These are phyloP conservation scores for Machimus atricapillus DNA, from an alignment of 2,888 invertebrate species.

Conservation along the genomic window DNA sequence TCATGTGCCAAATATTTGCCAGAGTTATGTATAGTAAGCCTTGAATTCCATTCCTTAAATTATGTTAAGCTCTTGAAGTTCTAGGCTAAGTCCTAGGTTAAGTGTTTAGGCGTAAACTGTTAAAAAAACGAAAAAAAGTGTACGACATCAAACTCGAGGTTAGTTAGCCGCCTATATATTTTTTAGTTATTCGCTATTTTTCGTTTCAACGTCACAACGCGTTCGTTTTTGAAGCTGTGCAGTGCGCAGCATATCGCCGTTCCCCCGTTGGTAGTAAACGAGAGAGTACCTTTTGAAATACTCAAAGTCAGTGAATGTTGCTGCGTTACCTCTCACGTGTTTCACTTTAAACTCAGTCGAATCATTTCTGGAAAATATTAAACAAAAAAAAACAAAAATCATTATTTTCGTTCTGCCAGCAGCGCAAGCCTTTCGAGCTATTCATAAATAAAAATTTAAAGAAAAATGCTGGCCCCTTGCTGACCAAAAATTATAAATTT, in stretches of 20 bases:
- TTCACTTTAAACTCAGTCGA: not conserved
- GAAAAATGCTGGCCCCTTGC: not conserved
- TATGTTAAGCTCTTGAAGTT: slow-evolving; percentile 2
- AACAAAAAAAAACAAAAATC: not conserved
- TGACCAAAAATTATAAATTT: not conserved
- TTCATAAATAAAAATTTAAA: not conserved
- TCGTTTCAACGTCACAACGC: not conserved
- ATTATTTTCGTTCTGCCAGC: not conserved
- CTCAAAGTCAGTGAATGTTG: slow-evolving; percentile 5
- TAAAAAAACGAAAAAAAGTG: not conserved
- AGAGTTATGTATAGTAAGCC: not conserved
- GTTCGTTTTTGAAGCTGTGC: not conserved
- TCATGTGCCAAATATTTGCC: not conserved
- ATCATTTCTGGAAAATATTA: not conserved
- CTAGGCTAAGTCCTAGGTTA: not conserved
- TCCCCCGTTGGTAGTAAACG: not conserved
- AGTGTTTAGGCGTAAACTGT: slow-evolving; percentile 8
- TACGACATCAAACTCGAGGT: not conserved
- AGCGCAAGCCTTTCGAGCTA: not conserved
- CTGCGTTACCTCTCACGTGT: not conserved
- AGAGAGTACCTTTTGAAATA: slow-evolving; percentile 15
- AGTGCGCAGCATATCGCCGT: not conserved
- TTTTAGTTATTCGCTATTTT: not conserved
- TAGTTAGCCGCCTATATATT: not conserved
- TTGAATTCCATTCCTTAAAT: slow-evolving; percentile 29